Evolutionary conservation across 2,797 vertebrate species (phyloP).

Genomic region (Rhinatrema bivittatum): DNA sequence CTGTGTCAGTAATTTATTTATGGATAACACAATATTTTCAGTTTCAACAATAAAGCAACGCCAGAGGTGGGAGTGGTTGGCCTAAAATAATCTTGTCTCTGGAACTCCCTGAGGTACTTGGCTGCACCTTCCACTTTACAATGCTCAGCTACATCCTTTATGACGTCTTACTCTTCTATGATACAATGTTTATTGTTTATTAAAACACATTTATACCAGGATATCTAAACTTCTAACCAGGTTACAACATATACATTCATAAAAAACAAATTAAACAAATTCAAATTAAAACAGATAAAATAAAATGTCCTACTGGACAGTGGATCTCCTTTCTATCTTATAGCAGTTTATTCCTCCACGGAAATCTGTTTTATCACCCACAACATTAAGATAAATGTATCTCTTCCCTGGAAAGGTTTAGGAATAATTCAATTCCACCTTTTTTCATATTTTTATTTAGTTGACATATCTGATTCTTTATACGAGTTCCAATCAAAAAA

Average conservation of each 20-base stretch:
- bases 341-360: neutral
- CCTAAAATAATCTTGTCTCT: constrained; percentile 21
- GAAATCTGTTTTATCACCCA: neutral
- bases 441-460: neutral
- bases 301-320: constrained; percentile 18
- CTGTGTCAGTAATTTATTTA: constrained; percentile 18
- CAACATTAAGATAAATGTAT: neutral
- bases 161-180: too few species aligned
- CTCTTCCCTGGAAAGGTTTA: neutral
- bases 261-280: too few species aligned
- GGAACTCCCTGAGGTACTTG: constrained; percentile 11
- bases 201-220: too few species aligned
- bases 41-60: constrained; percentile 14
- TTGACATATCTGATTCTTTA: neutral
- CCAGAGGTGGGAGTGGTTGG: constrained; percentile 6
- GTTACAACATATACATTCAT: too few species aligned
- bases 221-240: too few species aligned
- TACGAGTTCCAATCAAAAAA: too few species aligned
- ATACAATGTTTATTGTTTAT: too few species aligned
- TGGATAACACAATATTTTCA: constrained; percentile 20
- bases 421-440: neutral
- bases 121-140: neutral
- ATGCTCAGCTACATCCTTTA: too few species aligned
- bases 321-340: neutral
- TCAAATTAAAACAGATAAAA: too few species aligned